Evolutionary conservation across 1,140 invertebrate genomes (phyloP).

Genomic region (Orussus abietinus): DNA sequence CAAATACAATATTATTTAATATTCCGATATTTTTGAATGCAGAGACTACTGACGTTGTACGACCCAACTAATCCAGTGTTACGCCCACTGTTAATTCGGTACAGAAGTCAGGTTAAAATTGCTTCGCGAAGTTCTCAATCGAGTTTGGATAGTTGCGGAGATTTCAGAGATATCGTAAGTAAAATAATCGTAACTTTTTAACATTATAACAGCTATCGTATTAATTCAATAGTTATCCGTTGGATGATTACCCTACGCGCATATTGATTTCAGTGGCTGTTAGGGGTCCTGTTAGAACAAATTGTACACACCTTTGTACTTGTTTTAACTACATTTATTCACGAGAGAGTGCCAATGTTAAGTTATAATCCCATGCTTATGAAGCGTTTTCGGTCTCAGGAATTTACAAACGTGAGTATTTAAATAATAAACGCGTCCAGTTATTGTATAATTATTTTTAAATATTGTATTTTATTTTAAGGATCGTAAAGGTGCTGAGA

Average conservation of each 20-base stretch:
- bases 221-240: too few relatives aligned
- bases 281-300: slow-evolving; percentile 44
- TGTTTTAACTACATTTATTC: slow-evolving; percentile 42
- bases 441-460: slow-evolving; percentile 13
- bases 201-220: too few relatives aligned
- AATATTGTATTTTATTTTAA: not conserved
- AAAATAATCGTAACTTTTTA: too few relatives aligned
- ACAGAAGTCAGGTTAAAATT: slow-evolving; percentile 37
- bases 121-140: slow-evolving; percentile 44
- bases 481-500: slow-evolving; percentile 10
- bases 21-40: slow-evolving; percentile 13
- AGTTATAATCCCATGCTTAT: slow-evolving; percentile 31
- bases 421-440: not conserved
- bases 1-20: too few relatives aligned
- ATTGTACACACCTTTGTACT: slow-evolving; percentile 48
- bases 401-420: slow-evolving; percentile 34
- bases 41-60: slow-evolving; percentile 52
- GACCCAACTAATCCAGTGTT: slow-evolving; percentile 54
- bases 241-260: not conserved
- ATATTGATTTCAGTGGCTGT: not conserved
- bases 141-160: too few relatives aligned
- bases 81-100: slow-evolving; percentile 44
- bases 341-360: slow-evolving; percentile 29
- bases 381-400: slow-evolving; percentile 27
- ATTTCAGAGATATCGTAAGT: slow-evolving; percentile 41